Evolutionary conservation across 2,888 invertebrate species (phyloP).

Genomic region (Amphipoea lucens): DNA sequence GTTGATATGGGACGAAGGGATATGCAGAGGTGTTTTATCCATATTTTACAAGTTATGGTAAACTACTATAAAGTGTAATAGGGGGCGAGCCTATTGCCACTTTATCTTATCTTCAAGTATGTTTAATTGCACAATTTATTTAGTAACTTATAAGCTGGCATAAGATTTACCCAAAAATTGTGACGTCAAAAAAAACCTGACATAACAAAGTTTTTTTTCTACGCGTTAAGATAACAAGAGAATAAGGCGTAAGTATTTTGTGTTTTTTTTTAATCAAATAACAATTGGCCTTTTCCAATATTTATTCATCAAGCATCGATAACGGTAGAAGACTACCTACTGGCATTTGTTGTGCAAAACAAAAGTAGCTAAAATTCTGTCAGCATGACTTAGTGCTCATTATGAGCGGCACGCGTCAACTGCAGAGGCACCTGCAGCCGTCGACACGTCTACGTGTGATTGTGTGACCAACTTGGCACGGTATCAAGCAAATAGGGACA

Average conservation of each 20-base stretch:
- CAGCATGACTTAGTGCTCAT: not conserved
- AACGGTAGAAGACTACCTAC: constrained; percentile 4
- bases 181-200: constrained; percentile 37
- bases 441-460: no score
- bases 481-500: not conserved
- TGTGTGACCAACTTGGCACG: not conserved
- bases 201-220: constrained; percentile 13
- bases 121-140: constrained; percentile 17
- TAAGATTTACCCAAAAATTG: constrained; percentile 13
- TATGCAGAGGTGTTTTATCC: not conserved
- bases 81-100: not conserved
- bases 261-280: constrained; percentile 19
- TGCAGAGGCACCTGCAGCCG: no score
- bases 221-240: constrained; percentile 17
- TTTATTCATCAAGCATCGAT: constrained; percentile 14
- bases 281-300: constrained; percentile 28
- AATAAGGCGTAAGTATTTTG: constrained; percentile 23
- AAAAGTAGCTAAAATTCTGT: no score
- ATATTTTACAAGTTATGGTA: not conserved
- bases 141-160: not conserved
- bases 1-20: not conserved
- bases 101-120: constrained; percentile 11
- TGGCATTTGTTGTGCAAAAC: not conserved
- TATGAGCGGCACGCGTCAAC: not conserved
- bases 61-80: not conserved